A percentile compares a stretch with the other conserved stretches of the same genome.
These are phyloP conservation scores for Anoplolepis gracilipes DNA, from an alignment of 1,140 invertebrate genomes.

Conservation along the genomic window DNA sequence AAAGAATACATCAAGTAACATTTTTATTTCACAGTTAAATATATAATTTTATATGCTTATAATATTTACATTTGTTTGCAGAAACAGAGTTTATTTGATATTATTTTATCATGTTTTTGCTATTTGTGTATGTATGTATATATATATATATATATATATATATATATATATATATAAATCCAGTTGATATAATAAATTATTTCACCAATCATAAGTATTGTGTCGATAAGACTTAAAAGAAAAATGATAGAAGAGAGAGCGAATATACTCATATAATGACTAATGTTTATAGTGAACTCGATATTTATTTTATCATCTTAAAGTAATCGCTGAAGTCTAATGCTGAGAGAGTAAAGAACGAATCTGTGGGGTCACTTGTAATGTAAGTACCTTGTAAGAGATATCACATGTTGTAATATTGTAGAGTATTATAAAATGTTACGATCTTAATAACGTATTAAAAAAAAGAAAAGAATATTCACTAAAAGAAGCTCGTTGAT, in stretches of 20 bases:
- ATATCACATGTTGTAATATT: conserved; percentile 82
- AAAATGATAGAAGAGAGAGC: not conserved
- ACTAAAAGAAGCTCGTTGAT: conserved; percentile 73
- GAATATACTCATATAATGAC: conserved; percentile 12
- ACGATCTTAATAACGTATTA: conserved; percentile 78
- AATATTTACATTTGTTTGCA: conserved; percentile 11
- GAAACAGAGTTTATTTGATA: not conserved
- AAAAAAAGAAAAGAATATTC: conserved; percentile 66
- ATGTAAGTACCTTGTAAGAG: conserved; percentile 79
- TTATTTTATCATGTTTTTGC: conserved; percentile 13
- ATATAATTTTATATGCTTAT: conserved; percentile 15
- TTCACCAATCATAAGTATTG: conserved; percentile 10
- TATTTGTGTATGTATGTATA: not conserved
- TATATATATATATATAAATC: too few relatives aligned
- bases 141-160: too few relatives aligned
- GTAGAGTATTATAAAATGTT: conserved; percentile 82
- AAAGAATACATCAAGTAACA: conserved; percentile 1
- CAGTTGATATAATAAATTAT: not conserved
- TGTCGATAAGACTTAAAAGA: conserved; percentile 20
- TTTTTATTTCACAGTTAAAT: conserved; percentile 11
- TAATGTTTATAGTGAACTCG: conserved; percentile 37
- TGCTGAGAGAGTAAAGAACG: conserved; percentile 70
- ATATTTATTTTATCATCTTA: conserved; percentile 59
- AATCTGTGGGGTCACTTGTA: conserved; percentile 77
- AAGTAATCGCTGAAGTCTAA: conserved; percentile 39